Conservation (phyloP, 2,797 vertebrate species). For the Mormyrops boulengeri region DNA sequence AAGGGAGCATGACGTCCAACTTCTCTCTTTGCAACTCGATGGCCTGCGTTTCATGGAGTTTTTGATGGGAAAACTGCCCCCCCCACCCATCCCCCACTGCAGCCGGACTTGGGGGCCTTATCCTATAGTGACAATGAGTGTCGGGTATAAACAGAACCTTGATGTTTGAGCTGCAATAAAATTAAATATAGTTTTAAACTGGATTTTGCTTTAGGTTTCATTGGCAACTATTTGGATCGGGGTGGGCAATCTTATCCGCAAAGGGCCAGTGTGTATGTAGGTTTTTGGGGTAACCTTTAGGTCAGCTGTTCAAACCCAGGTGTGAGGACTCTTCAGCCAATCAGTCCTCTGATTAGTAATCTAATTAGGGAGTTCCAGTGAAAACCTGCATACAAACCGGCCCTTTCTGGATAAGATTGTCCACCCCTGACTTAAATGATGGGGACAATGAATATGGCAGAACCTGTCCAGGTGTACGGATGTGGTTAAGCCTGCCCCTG, state of each 20-base stretch:
- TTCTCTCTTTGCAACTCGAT: conserved; percentile 25
- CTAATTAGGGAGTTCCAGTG: not conserved
- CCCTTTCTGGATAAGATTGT: not conserved
- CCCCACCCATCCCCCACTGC: not conserved
- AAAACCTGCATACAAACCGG: too few species aligned
- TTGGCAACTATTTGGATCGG: not conserved
- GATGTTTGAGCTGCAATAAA: not conserved
- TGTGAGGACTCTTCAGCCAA: not conserved
- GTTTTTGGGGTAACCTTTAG: not conserved
- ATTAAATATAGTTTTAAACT: not conserved
- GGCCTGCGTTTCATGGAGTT: not conserved
- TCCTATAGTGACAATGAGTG: not conserved
- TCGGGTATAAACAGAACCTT: not conserved
- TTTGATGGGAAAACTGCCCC: not conserved
- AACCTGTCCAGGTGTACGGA: not conserved
- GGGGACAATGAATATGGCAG: not conserved
- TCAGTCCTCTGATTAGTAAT: not conserved
- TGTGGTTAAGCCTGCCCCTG: not conserved
- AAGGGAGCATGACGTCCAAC: not conserved
- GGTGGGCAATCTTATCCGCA: not conserved
- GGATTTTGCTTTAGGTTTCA: not conserved
- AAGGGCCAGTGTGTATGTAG: not conserved
- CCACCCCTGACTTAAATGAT: not conserved
- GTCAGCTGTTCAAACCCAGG: not conserved
- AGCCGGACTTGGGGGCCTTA: not conserved